Evolutionary conservation across 2,888 invertebrate species (phyloP).

Genomic region (Lysandra bellargus): DNA sequence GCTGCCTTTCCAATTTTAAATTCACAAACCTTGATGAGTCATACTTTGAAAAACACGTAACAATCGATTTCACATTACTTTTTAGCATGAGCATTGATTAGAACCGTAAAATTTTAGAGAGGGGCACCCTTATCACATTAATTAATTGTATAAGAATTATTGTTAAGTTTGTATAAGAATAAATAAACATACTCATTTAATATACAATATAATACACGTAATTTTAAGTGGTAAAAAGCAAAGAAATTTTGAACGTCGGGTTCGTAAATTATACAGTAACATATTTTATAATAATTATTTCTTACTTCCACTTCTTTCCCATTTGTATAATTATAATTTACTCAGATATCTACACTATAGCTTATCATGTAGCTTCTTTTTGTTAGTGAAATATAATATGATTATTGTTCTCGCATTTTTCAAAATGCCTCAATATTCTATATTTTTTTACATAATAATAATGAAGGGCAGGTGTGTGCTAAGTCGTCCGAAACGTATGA

Average conservation of each 20-base stretch:
- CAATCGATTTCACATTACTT: not conserved
- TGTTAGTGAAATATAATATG: not conserved
- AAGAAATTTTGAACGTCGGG: too few relatives aligned
- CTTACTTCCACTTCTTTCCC: too few relatives aligned
- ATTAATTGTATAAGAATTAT: not conserved
- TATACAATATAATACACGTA: too few relatives aligned
- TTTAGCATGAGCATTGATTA: not conserved
- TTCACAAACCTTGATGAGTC: not conserved
- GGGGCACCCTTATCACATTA: not conserved
- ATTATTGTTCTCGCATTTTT: not conserved
- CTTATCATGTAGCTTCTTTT: not conserved
- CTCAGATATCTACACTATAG: too few relatives aligned
- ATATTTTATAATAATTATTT: too few relatives aligned
- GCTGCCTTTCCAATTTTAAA: not conserved
- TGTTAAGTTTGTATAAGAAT: too few relatives aligned
- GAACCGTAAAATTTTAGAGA: not conserved
- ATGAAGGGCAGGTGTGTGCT: slow-evolving; percentile 10
- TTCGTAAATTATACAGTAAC: too few relatives aligned
- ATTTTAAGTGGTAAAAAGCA: too few relatives aligned
- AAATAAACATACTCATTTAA: too few relatives aligned
- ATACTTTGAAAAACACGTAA: not conserved
- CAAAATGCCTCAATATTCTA: not conserved
- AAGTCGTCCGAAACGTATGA: slow-evolving; percentile 20
- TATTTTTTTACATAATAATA: not conserved
- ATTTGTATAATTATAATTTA: too few relatives aligned